Conservation (phyloP, 2,888 invertebrate genomes). For the Himalopsyche tibetana region DNA sequence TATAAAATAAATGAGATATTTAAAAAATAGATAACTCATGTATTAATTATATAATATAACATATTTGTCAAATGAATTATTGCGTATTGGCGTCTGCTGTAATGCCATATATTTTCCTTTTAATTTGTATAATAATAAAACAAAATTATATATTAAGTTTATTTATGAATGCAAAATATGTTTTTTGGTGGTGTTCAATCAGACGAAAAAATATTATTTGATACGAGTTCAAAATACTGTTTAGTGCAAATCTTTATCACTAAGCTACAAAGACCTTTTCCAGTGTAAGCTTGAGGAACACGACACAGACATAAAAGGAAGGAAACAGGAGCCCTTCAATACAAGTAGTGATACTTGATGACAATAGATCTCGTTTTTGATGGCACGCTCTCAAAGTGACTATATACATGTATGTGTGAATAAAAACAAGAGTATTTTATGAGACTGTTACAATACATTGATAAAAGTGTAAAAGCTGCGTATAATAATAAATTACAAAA, state of each 20-base stretch:
- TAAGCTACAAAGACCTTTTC: slow-evolving; percentile 8
- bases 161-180: no score
- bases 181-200: no score
- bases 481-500: no score
- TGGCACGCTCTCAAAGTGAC: neutral
- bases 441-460: neutral
- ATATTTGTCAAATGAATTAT: no score
- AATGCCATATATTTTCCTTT: no score
- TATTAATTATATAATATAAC: no score
- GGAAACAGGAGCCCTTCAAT: slow-evolving; percentile 3
- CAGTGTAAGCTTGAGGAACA: neutral
- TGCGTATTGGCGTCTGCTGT: no score
- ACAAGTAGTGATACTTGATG: slow-evolving; percentile 28
- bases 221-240: neutral
- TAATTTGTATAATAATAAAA: no score
- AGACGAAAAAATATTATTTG: no score
- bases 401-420: neutral
- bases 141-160: no score
- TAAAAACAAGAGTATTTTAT: neutral
- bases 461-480: neutral
- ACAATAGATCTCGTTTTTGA: slow-evolving; percentile 35
- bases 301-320: slow-evolving; percentile 22
- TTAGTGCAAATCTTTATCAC: neutral
- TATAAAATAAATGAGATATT: no score
- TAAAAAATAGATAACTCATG: no score